Percentiles rank a stretch among this genome's conserved stretches.
These are phyloP conservation scores for Phytoseiulus persimilis DNA, from an alignment of 2,888 invertebrate species.

Conservation along the genomic window DNA sequence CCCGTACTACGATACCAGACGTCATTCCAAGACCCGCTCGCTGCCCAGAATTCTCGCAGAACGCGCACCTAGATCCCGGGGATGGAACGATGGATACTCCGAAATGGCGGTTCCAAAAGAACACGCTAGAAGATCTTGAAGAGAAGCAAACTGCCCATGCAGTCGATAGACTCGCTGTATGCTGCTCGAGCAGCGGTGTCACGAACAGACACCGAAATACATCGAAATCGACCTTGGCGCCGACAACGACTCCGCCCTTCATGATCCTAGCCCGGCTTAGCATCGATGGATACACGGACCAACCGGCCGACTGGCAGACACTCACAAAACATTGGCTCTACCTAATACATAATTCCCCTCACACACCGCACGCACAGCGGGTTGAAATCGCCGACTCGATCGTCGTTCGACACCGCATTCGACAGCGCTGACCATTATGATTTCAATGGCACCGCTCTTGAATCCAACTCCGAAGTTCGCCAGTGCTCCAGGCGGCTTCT, in stretches of 20 bases:
- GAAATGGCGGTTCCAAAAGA: neutral
- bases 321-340: neutral
- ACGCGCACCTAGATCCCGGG: no score
- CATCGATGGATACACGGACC: neutral
- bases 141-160: neutral
- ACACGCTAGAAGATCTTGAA: neutral
- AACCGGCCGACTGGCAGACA: neutral
- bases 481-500: neutral
- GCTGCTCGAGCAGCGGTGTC: neutral
- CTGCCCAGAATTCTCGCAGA: no score
- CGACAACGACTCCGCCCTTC: slow-evolving; percentile 5
- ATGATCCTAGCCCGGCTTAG: neutral
- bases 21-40: no score
- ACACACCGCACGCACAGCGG: neutral
- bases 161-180: neutral
- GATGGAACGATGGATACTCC: neutral
- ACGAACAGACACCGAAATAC: slow-evolving; percentile 5
- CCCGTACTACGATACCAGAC: no score
- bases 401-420: neutral
- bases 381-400: neutral
- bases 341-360: slow-evolving; percentile 5
- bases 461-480: neutral
- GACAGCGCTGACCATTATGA: neutral
- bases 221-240: neutral
- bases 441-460: neutral